A percentile compares a stretch with the other conserved stretches of the same genome.
Evolutionary conservation across 2,888 invertebrate species (phyloP).

Genomic region (Tolmerus cingulatus): DNA sequence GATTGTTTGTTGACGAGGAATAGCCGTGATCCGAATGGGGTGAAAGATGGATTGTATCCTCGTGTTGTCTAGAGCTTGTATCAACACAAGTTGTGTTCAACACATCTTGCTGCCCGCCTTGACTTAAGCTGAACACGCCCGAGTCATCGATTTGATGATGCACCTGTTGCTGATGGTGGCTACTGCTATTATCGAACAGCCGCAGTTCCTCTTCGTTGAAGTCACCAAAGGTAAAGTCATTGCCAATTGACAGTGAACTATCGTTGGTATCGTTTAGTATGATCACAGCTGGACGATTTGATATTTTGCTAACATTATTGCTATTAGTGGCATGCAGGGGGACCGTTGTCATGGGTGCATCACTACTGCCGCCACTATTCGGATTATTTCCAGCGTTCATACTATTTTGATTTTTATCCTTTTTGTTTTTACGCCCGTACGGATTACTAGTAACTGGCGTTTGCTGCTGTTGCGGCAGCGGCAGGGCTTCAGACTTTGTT

Average conservation of each 20-base stretch:
- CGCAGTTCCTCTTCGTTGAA: slow-evolving; percentile 63
- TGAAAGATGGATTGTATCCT: slow-evolving; percentile 45
- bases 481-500: slow-evolving; percentile 11
- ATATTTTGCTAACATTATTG: slow-evolving; percentile 44
- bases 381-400: not conserved
- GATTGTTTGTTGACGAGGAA: slow-evolving; percentile 47
- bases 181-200: slow-evolving; percentile 51
- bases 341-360: slow-evolving; percentile 27
- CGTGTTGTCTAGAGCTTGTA: not conserved
- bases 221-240: slow-evolving; percentile 75
- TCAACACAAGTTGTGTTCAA: not conserved
- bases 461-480: not conserved
- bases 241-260: slow-evolving; percentile 66
- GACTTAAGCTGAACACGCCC: slow-evolving; percentile 26
- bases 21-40: slow-evolving; percentile 47
- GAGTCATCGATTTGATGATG: slow-evolving; percentile 42
- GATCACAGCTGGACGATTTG: slow-evolving; percentile 74
- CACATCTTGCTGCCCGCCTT: not conserved
- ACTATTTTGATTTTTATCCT: slow-evolving; percentile 45
- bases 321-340: slow-evolving; percentile 18
- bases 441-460: not conserved
- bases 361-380: slow-evolving; percentile 19
- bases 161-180: not conserved
- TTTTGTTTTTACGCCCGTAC: slow-evolving; percentile 46
- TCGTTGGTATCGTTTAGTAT: slow-evolving; percentile 70